phyloP scores from a whole-genome alignment of 2,888 invertebrate genomes.

The Clitarchus hookeri region DNA sequence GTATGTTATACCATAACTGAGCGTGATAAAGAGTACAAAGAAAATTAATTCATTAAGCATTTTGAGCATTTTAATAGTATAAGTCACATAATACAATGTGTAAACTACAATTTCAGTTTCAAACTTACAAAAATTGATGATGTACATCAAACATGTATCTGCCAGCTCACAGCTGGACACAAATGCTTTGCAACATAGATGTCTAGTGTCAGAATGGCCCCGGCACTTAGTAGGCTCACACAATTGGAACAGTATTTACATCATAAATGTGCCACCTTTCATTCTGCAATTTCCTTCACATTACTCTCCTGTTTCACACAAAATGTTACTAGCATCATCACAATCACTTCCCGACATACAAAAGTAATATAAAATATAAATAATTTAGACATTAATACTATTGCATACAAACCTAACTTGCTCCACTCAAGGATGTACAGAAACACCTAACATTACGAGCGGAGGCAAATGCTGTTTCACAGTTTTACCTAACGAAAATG shows the following conservation, averaged over 20 bases:
- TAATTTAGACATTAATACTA: background rate
- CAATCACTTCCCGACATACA: background rate
- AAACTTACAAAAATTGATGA: background rate
- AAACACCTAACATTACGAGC: background rate
- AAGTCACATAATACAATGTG: background rate
- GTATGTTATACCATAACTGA: too few species aligned
- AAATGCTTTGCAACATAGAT: background rate
- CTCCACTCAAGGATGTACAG: background rate
- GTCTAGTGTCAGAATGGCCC: background rate
- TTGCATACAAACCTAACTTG: background rate
- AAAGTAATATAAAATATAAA: background rate
- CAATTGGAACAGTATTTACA: background rate
- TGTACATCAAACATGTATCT: background rate
- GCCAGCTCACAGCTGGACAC: background rate
- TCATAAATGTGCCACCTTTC: background rate
- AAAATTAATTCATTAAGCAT: background rate
- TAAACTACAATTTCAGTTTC: background rate
- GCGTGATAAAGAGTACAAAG: background rate
- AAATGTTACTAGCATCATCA: background rate
- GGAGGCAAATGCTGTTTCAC: background rate
- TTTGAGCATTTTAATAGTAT: background rate
- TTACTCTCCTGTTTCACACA: background rate
- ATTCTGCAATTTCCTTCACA: background rate
- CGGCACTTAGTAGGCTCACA: background rate
- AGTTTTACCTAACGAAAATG: background rate